A percentile compares a stretch with the other conserved stretches of the same genome.
phyloP scores from a whole-genome alignment of 2,797 vertebrate species.

The Poliocrania exsul region DNA sequence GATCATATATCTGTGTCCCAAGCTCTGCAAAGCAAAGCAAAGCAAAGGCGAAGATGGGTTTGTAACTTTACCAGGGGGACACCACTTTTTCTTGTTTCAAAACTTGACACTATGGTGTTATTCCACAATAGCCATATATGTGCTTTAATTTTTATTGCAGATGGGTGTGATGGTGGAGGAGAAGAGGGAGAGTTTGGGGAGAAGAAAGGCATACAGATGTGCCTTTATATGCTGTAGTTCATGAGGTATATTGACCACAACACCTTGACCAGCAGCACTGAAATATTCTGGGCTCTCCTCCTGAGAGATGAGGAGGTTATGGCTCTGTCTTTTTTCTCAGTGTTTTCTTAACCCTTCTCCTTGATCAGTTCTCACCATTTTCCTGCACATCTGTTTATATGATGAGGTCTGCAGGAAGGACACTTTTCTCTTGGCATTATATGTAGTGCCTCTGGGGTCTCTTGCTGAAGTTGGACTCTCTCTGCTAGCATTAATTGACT shows the following conservation, averaged over 20 bases:
- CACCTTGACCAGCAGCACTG: neutral
- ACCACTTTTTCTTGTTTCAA: neutral
- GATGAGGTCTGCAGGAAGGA: neutral
- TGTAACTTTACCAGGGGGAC: neutral
- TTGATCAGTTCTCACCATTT: neutral
- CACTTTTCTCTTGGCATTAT: neutral
- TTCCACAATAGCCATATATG: accelerated
- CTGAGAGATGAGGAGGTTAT: neutral
- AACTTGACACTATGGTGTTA: neutral
- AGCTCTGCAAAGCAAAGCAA: neutral
- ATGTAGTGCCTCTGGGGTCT: neutral
- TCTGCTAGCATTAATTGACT: neutral
- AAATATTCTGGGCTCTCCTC: neutral
- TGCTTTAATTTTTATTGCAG: neutral
- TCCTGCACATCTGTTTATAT: neutral
- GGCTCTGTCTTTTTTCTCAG: accelerated
- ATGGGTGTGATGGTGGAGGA: neutral
- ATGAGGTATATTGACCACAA: neutral
- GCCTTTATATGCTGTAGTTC: neutral
- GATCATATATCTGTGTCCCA: neutral
- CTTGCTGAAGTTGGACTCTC: neutral
- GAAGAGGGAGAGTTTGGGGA: neutral
- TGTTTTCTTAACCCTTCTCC: neutral
- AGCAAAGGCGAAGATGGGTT: neutral
- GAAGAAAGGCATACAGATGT: accelerated